Base-by-base conservation (phyloP, 2,113 vertebrate species). In the Nettapus auritus region DNA sequence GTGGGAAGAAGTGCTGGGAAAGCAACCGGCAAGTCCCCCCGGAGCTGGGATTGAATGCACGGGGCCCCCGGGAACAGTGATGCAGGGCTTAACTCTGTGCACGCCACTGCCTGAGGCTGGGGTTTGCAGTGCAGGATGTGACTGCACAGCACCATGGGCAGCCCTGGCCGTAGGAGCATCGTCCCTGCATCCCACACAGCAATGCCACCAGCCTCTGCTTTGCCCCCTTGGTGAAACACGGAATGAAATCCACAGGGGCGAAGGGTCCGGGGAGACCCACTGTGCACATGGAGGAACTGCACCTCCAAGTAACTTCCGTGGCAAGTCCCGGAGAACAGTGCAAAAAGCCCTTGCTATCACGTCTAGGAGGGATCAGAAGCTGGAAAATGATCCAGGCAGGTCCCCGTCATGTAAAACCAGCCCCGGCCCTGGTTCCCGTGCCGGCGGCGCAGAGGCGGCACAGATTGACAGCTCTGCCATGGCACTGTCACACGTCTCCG, bases 1-100 rank as follows among this genome's bases (percentile, higher is more conserved):
- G 95, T 97, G 94, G 94, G 93, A 96, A 94, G 85, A 67, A 55
- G 0, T 42, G 94, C 82, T 93, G 93, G 95, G 94, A 96, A 97
- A 86, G 52, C 50, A 84, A 63, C 25, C 9, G 46, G 55, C 9
- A 0, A 0, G 1, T 68, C 48, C 75, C 73, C 20, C n/a, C 0
- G 7, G 82, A 79, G 38, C 28, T 0, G 3, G 13, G 31, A 73
- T 40, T 53, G 33, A 22, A 38, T 20, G 52, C 9, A 33, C 0
- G 2, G 2, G 25, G 5, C 64, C 64, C 48, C 31, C 0, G 34
- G 79, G 89, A 87, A 36, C 0, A 12, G 2, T 20, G 9, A 44
- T 4, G 20, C 0, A 0, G 20, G 42, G 4, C 25, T 95, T 93
- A 94, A 96, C 94, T 26, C 93, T 55, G 10, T 42, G 55, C 6